Evolutionary conservation across 2,113 vertebrate genomes (phyloP).

Genomic region (Alethe diademata): DNA sequence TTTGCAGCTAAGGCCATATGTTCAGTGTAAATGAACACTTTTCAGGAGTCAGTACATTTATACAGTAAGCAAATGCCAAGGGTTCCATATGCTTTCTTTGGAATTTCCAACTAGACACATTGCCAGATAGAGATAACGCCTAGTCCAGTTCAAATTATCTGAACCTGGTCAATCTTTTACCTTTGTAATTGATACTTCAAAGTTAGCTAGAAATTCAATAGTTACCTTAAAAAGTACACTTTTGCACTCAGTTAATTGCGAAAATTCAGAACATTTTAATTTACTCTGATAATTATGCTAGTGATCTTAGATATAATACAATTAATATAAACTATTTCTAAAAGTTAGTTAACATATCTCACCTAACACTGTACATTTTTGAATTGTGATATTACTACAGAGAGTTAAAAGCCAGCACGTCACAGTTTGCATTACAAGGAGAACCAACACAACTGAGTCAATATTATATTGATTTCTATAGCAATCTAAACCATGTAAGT

Average conservation of each 20-base stretch:
- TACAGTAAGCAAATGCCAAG: background rate
- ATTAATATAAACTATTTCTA: background rate
- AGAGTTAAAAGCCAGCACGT: background rate
- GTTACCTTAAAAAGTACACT: background rate
- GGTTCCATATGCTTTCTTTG: background rate
- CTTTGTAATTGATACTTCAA: background rate
- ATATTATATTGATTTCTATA: background rate
- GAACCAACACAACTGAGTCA: background rate
- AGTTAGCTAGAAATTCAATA: background rate
- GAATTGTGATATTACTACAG: background rate
- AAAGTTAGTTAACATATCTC: background rate
- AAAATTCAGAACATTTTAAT: background rate
- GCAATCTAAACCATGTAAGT: background rate
- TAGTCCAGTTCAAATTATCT: background rate
- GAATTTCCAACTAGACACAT: background rate
- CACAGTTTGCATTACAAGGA: background rate
- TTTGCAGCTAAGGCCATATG: background rate
- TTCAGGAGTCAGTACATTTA: background rate
- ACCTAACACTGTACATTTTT: background rate
- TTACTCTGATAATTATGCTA: background rate
- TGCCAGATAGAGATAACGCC: background rate
- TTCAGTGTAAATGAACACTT: background rate
- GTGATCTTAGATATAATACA: background rate
- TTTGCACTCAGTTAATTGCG: background rate
- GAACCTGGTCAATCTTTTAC: background rate